Evolutionary conservation across 2,888 invertebrate species (phyloP).

Genomic region (Eretmocerus hayati): DNA sequence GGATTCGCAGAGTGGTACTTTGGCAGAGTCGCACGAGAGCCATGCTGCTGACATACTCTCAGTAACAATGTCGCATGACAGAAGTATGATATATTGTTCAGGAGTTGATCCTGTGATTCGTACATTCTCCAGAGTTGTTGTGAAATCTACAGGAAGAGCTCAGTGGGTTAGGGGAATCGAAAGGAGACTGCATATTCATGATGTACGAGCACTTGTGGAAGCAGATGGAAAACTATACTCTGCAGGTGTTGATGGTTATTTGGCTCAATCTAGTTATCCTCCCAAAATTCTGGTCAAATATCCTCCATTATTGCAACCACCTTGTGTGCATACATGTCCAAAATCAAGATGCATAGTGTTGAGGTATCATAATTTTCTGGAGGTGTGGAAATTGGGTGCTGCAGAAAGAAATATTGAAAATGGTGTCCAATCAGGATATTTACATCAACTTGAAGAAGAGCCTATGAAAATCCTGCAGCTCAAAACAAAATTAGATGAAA

Average conservation of each 20-base stretch:
- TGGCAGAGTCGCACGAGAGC: constrained; percentile 70
- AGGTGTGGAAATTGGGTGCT: constrained; percentile 58
- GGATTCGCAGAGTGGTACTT: constrained; percentile 74
- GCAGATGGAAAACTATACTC: constrained; percentile 65
- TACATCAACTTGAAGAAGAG: constrained; percentile 40
- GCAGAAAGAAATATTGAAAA: constrained; percentile 33
- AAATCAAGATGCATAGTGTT: constrained; percentile 47
- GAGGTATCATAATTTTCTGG: constrained; percentile 56
- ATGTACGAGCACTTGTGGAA: constrained; percentile 68
- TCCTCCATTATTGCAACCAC: constrained; percentile 63
- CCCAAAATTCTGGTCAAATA: constrained; percentile 62
- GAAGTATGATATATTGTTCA: constrained; percentile 65
- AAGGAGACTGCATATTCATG: constrained; percentile 76
- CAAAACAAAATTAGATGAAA: constrained; percentile 58
- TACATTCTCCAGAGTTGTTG: constrained; percentile 62
- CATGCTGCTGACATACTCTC: constrained; percentile 77
- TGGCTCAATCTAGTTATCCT: constrained; percentile 65
- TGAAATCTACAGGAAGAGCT: constrained; percentile 51
- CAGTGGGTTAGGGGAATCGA: constrained; percentile 80
- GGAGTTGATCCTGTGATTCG: constrained; percentile 78
- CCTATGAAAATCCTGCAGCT: constrained; percentile 66
- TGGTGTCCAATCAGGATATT: constrained; percentile 25
- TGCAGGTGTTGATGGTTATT: constrained; percentile 73
- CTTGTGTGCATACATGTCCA: constrained; percentile 53
- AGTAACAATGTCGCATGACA: constrained; percentile 64